These are phyloP conservation scores for Sciurus niger DNA, from an alignment of 2,113 vertebrate genomes.

Conservation along the genomic window DNA sequence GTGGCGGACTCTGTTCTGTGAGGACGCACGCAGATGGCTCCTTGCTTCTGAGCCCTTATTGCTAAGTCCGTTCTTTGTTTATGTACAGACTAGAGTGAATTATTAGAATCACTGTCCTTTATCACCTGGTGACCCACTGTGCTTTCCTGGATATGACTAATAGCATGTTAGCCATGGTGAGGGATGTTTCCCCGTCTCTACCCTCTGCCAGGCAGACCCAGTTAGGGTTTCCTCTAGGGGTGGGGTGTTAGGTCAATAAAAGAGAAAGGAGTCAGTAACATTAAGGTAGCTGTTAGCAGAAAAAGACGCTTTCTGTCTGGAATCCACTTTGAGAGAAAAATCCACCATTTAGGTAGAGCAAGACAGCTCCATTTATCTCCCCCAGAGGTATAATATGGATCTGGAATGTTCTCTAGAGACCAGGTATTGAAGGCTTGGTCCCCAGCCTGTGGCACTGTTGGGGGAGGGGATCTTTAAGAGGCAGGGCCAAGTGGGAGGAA, in stretches of 20 bases:
- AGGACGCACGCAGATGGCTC: not conserved
- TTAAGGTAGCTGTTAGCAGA: not conserved
- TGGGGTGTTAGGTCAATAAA: not conserved
- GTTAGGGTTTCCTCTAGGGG: not conserved
- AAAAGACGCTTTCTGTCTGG: not conserved
- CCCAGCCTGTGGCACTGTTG: not conserved
- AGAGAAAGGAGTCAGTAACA: not conserved
- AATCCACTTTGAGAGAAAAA: not conserved
- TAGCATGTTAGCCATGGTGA: not conserved
- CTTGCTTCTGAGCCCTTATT: not conserved
- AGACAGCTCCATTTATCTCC: not conserved
- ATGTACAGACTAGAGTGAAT: not conserved
- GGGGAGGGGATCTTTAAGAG: not conserved
- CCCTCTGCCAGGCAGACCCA: not conserved
- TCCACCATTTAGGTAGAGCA: not conserved
- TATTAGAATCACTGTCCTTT: not conserved
- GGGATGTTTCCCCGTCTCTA: not conserved
- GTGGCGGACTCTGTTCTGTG: not conserved
- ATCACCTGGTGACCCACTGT: not conserved
- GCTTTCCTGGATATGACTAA: not conserved
- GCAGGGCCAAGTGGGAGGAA: too few species aligned
- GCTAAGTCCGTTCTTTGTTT: not conserved
- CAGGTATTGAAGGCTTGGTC: not conserved
- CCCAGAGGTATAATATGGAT: too few species aligned
- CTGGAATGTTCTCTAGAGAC: not conserved